phyloP scores from a whole-genome alignment of 2,888 invertebrate genomes.

The Eristalis tenax region DNA sequence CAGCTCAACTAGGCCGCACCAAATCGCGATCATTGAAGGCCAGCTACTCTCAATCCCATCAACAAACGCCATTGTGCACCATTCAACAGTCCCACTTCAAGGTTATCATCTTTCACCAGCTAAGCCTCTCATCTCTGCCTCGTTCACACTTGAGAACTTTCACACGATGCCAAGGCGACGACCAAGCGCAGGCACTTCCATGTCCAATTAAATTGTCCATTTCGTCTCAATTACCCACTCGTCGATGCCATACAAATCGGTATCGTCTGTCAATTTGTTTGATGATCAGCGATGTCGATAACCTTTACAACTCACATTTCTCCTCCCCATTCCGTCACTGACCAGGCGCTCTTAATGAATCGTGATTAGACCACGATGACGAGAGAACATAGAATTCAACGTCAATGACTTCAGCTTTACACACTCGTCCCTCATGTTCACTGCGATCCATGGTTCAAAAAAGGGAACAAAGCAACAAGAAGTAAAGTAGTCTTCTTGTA shows the following conservation, averaged over 20 bases:
- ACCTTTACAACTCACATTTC: slow-evolving; percentile 5
- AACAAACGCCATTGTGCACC: background rate
- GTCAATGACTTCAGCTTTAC: slow-evolving; percentile 43
- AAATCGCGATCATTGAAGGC: background rate
- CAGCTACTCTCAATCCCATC: background rate
- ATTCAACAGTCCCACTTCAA: background rate
- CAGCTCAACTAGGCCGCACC: background rate
- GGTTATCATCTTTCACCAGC: background rate
- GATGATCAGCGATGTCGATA: slow-evolving; percentile 38
- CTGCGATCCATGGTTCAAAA: background rate
- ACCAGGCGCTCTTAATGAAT: slow-evolving; percentile 14
- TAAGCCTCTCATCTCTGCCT: background rate
- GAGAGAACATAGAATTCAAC: slow-evolving; percentile 9
- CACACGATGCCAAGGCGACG: background rate
- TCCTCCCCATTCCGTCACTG: slow-evolving; percentile 1
- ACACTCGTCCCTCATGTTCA: background rate
- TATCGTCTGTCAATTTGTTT: slow-evolving; percentile 12
- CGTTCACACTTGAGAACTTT: background rate
- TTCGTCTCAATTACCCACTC: slow-evolving; percentile 24
- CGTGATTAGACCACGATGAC: slow-evolving; percentile 31
- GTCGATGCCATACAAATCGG: slow-evolving; percentile 11
- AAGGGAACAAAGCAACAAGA: slow-evolving; percentile 2
- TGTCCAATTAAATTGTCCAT: slow-evolving; percentile 26
- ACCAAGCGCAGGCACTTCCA: background rate
- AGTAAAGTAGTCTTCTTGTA: slow-evolving; percentile 39